Base-by-base conservation (phyloP, 2,113 vertebrate genomes). In the Callionymus lyra region DNA sequence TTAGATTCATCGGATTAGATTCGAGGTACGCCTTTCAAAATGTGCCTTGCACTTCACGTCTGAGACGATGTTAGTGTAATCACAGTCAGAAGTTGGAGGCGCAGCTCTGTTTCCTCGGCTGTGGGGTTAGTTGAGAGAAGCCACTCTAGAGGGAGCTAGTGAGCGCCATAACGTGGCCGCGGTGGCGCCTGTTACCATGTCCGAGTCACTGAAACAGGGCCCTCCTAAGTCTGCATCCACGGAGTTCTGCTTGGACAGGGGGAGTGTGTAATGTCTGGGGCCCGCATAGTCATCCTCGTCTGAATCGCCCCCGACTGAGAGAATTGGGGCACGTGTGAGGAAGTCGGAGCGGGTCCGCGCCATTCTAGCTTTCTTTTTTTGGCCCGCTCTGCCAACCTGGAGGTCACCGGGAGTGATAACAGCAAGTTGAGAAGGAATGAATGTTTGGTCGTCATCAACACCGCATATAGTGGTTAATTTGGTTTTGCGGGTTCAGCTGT, bases 291-390 rank as follows among this genome's bases (percentile, higher is more conserved):
- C 93, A 63, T 95, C 92, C 82, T 97, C 93, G 76, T 99, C 94
- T 53, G 91, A 90, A 71, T 99, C 92, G 70, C 87, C 91, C 86
- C 91, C 91, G 76, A 85, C 84, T 70, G 88, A 87, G 53, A 84
- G 80, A 81, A 80, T 76, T 86, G 89, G 87, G 81, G 85, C 84
- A 75, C 92, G 95, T 91, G 91, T 98, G 88, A 98, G 90, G 89
- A 99, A 97, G 92, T 99, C 91, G 74, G 92, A 95, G 85, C 94
- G 95, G 16, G 95, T 98, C 88, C 93, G 91, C 62, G 95, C 92
- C 94, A 99, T 99, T 87, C 94, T 88, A 82, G 90, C 94, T 92
- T 93, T 97, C 92, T 96, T 94, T 96, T 94, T 98, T 89, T 93
- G 90, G 84, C 87, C 86, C 19, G 59, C 74, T 76, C 85, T 85